Evolutionary conservation across 2,113 vertebrate genomes (phyloP).

Genomic region (Saimiri boliviensis): DNA sequence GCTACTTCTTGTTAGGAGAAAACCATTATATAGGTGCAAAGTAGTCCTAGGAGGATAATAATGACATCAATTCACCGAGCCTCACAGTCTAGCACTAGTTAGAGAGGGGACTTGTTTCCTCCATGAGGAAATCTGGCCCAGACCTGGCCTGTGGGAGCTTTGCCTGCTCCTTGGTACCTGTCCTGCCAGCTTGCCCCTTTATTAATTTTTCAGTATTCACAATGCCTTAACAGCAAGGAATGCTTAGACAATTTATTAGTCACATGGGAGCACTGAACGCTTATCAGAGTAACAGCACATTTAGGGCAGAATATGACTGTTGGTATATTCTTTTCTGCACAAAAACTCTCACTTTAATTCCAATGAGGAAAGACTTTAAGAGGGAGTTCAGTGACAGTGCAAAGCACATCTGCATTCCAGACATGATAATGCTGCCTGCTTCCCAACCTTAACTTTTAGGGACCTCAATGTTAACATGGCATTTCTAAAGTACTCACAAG

Average conservation of each 20-base stretch:
- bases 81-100: neutral
- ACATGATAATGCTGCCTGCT: neutral
- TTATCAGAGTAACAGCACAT: neutral
- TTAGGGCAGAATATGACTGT: neutral
- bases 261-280: neutral
- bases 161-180: neutral
- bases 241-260: neutral
- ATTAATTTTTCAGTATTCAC: neutral
- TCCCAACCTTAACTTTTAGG: neutral
- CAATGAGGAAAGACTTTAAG: conserved; percentile 24
- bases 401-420: neutral
- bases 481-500: neutral
- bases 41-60: neutral
- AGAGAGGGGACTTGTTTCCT: neutral
- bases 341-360: neutral
- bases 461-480: neutral
- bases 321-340: neutral
- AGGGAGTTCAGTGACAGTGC: neutral
- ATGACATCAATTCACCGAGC: neutral
- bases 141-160: neutral
- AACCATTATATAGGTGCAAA: conserved; percentile 18
- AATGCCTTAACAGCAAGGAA: neutral
- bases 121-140: neutral
- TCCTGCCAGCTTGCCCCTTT: neutral
- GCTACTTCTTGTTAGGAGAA: conserved; percentile 33